A percentile compares a stretch with the other conserved stretches of the same genome.
These are phyloP conservation scores for Bombylius major DNA, from an alignment of 2,888 invertebrate genomes.

Conservation along the genomic window DNA sequence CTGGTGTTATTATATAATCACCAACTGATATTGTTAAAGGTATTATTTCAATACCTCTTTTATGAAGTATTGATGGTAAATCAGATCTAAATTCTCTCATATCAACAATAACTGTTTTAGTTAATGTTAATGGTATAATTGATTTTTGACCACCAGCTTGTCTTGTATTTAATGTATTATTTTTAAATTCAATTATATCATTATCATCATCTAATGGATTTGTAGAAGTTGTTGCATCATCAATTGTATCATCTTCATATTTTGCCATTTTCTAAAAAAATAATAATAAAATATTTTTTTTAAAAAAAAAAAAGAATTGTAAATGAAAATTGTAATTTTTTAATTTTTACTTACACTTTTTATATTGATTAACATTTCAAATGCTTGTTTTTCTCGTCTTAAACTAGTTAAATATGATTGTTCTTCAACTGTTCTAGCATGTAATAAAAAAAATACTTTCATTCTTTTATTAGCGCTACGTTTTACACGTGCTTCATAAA, in stretches of 20 bases:
- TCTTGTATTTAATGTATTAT: slow-evolving; percentile 41
- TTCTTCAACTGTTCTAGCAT: slow-evolving; percentile 90
- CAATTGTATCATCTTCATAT: slow-evolving; percentile 77
- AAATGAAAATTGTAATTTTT: not conserved
- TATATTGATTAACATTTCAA: slow-evolving; percentile 80
- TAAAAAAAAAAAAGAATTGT: slow-evolving; percentile 6
- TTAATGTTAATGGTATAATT: slow-evolving; percentile 10
- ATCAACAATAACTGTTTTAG: slow-evolving; percentile 69
- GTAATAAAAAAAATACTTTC: slow-evolving; percentile 80
- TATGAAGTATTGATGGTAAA: slow-evolving; percentile 84
- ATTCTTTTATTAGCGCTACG: slow-evolving; percentile 39
- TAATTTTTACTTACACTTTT: slow-evolving; percentile 58
- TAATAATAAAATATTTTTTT: slow-evolving; percentile 2
- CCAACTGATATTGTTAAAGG: slow-evolving; percentile 81
- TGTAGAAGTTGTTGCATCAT: slow-evolving; percentile 41
- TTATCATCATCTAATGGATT: slow-evolving; percentile 13
- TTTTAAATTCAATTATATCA: slow-evolving; percentile 21
- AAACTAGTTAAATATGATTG: slow-evolving; percentile 87
- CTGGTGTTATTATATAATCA: slow-evolving; percentile 93
- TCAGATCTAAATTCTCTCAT: slow-evolving; percentile 97
- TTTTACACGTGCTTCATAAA: slow-evolving; percentile 54
- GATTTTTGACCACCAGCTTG: slow-evolving; percentile 45
- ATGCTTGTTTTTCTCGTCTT: slow-evolving; percentile 85
- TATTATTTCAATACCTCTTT: slow-evolving; percentile 82
- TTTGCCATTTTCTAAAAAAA: slow-evolving; percentile 62